A percentile compares a stretch with the other conserved stretches of the same genome.
These are phyloP conservation scores for Lasiurus cinereus DNA, from an alignment of 2,113 vertebrate species.

Conservation along the genomic window DNA sequence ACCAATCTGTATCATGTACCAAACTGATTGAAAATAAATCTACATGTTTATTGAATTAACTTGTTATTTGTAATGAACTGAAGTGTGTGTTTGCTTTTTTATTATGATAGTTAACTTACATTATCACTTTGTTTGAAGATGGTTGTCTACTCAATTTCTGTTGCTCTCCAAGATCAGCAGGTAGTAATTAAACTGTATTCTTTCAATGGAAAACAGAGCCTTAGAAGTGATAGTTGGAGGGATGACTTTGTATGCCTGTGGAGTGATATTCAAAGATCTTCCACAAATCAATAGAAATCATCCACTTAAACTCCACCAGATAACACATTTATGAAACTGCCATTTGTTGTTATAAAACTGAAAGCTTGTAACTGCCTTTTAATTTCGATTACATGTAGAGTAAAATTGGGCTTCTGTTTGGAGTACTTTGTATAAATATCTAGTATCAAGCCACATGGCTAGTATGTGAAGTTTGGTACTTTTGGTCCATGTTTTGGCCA, in stretches of 20 bases:
- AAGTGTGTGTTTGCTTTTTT: conserved; percentile 40
- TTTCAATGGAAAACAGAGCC: not conserved
- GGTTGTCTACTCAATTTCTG: not conserved
- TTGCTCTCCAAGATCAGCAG: not conserved
- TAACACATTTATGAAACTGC: not conserved
- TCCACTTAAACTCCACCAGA: not conserved
- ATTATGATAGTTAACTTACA: conserved; percentile 48
- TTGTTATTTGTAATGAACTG: conserved; percentile 54
- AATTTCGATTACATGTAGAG: not conserved
- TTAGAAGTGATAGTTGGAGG: not conserved
- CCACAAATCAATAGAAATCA: not conserved
- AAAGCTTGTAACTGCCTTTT: conserved; percentile 11
- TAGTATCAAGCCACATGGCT: not conserved
- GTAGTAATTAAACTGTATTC: not conserved
- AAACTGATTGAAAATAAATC: conserved; percentile 89
- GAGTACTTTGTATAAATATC: not conserved
- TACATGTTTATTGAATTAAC: conserved; percentile 83
- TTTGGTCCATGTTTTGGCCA: not conserved
- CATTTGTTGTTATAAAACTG: not conserved
- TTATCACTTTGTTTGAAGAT: not conserved
- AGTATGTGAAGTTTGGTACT: not conserved
- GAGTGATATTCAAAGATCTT: not conserved
- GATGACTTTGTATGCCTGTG: not conserved
- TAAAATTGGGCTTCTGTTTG: conserved; percentile 42
- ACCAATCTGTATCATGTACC: conserved; percentile 85